Base-by-base conservation (phyloP, 2,797 vertebrate genomes). In the Neopelma chrysocephalum region DNA sequence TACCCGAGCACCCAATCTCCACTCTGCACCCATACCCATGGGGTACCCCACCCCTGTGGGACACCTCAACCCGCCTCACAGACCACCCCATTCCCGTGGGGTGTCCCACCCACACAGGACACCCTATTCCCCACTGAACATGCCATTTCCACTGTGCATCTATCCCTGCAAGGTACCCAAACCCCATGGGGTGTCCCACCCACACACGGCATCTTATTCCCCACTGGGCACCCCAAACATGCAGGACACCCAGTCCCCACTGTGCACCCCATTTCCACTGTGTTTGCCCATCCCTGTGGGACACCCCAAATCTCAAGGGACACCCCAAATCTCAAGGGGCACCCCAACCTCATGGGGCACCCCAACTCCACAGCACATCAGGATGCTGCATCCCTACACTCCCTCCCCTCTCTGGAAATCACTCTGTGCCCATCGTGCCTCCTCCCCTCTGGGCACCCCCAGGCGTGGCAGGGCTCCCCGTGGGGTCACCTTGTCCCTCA, bases 401-500 rank as follows among this genome's bases (percentile, higher is more conserved):
- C 23, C 13, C 6, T 65, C 23, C 6, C 12, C 9, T 16, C 9
- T 19, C 42, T 13, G 3, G 21, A 31, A 29, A 31, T 32, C 12
- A 23, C 25, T 26, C 20, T 6, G 3, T 43, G 13, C 40, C 43
- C 51, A 21, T 40, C 2, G 0, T 0, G 3, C 19, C 6, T 27
- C 26, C 3, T 40, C 36, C 50, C 32, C 7, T 1, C 12, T 1
- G 4, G 32, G 42, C 42, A 36, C 47, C 31, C 68, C 1, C 2
- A 43, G 31, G 0, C 1, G 1, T 31, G 34, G 36, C 16, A 16
- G 42, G 29, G 21, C 21, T 42, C 25, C 40, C 20, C 10, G 3
- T 22, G 34, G 27, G 31, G 2, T 51, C 96, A 99, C 99, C 98
- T 99, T 99, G 89, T 98, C 98, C 23, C 70, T 98, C 84, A 99